Conservation (phyloP, 2,797 vertebrate genomes). For the Sebastes ruberrimus region DNA sequence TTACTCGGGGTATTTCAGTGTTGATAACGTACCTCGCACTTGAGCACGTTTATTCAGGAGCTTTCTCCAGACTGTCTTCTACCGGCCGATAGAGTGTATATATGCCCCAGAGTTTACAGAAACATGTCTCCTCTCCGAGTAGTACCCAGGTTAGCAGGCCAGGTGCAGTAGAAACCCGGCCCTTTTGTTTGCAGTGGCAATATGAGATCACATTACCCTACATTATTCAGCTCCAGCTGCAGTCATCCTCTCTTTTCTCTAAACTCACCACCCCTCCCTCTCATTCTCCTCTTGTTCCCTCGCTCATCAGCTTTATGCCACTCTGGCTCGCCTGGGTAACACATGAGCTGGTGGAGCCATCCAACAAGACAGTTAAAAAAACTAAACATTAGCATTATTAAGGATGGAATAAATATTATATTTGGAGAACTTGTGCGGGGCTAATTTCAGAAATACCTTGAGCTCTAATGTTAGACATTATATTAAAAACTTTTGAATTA, state of each 20-base stretch:
- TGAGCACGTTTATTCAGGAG: neutral
- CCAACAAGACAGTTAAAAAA: neutral
- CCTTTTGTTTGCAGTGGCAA: constrained; percentile 76
- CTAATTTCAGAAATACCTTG: neutral
- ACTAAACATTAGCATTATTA: neutral
- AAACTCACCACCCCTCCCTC: constrained; percentile 28
- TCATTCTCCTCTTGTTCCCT: constrained; percentile 27
- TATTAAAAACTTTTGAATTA: too few relatives aligned
- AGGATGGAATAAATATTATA: neutral
- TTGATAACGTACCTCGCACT: neutral
- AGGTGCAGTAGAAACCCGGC: constrained; percentile 70
- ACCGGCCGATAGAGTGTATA: neutral
- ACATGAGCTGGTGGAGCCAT: neutral
- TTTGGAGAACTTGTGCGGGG: neutral
- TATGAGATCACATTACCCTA: constrained; percentile 81
- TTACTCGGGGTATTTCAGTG: neutral
- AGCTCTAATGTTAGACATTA: neutral
- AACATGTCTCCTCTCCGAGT: neutral
- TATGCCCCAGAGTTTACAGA: neutral
- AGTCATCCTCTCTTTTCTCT: constrained; percentile 41
- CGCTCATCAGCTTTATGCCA: constrained; percentile 27
- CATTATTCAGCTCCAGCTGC: constrained; percentile 85
- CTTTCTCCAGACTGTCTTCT: neutral
- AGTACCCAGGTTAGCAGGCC: constrained; percentile 41
- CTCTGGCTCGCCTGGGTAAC: neutral